Evolutionary conservation across 1,140 invertebrate species (phyloP), one percentile per base, ranked within the genome.

Genomic region (Camponotus pennsylvanicus): DNA sequence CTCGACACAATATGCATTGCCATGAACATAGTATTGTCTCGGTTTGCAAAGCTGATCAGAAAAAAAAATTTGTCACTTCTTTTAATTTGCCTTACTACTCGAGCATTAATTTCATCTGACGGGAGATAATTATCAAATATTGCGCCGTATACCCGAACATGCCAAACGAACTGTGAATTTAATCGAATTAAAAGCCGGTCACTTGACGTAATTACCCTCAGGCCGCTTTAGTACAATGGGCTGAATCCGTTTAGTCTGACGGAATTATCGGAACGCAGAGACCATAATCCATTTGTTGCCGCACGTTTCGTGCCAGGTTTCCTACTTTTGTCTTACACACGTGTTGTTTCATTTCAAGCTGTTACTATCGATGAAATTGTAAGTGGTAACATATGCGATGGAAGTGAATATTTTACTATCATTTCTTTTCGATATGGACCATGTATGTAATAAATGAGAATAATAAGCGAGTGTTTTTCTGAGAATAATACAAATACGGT

Each of bases 171-270:
- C 27, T 42, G 67, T 45, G 52, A 82, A 73, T 73, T 82, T 59
- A 82, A 80, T 34, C 7, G n/a, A 82, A 71, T 82, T 82, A 61
- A 82, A 73, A 82, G 18, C 13, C 49, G 32, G 66, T 42, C 27
- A 45, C 37, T 70, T 27, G 49, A 59, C 21, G 15, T 82, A 82
- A 73, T 71, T 70, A 70, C 37, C 52, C 9, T 0, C 5, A 27
- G 18, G 13, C 3, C 27, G 4, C 37, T 70, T 71, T 18, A 42
- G n/a, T 13, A 32, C 8, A 69, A 37, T 37, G 8, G 32, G 8
- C 27, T 37, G 40, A 78, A 66, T 18, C 64, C 42, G n/a, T 67
- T 66, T 27, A 67, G n/a, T 52, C 11, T 13, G 5, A 32, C 40
- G 6, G 15, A 32, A 13, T 52, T 40, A 49, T 34, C 42, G n/a